phyloP scores from a whole-genome alignment of 2,797 vertebrate species.

The Nothura maculosa region DNA sequence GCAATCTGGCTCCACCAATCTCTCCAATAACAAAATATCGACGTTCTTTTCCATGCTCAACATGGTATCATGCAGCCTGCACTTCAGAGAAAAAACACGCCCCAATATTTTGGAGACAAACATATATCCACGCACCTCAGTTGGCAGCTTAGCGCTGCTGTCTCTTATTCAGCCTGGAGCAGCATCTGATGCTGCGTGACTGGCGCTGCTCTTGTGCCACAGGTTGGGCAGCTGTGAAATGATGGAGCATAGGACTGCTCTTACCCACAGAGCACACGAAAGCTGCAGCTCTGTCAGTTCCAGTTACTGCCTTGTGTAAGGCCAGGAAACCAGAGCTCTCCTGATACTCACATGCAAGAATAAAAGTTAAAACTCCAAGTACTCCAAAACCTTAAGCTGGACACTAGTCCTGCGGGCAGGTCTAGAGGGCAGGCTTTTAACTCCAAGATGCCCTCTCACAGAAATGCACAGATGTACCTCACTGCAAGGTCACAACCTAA shows the following conservation, averaged over 20 bases:
- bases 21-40: fast-evolving
- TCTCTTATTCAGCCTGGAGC: neutral
- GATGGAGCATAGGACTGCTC: neutral
- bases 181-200: neutral
- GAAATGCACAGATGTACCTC: neutral
- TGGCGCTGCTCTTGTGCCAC: no score
- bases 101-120: neutral
- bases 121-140: neutral
- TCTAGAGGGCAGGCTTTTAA: neutral
- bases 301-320: fast-evolving
- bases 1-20: neutral
- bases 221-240: neutral
- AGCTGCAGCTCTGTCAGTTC: neutral
- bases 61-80: neutral
- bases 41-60: neutral
- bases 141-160: neutral
- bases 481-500: neutral
- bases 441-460: neutral
- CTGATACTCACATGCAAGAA: neutral
- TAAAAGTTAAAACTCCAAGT: neutral
- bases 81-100: neutral
- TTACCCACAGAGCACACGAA: neutral
- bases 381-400: neutral
- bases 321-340: neutral
- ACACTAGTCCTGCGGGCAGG: neutral